Percentiles rank a stretch among this genome's conserved stretches.
These are phyloP conservation scores for Aptenodytes forsteri DNA, from an alignment of 2,113 vertebrate genomes.

Conservation along the genomic window DNA sequence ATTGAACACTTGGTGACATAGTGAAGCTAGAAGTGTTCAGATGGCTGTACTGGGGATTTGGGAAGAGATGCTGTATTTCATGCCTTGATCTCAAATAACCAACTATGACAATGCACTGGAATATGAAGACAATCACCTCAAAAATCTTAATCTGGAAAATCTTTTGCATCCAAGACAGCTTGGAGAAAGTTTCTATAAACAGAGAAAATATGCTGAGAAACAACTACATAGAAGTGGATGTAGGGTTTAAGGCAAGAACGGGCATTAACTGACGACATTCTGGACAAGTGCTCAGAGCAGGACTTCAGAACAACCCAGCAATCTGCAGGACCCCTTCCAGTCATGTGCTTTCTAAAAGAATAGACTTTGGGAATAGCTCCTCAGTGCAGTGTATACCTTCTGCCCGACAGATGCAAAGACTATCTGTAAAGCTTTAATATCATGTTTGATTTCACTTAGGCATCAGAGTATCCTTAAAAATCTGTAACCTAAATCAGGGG, in stretches of 20 bases:
- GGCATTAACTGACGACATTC: neutral
- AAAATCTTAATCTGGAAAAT: neutral
- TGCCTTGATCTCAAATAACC: neutral
- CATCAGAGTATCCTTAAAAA: neutral
- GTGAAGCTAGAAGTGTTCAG: neutral
- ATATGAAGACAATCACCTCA: neutral
- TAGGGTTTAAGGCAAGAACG: neutral
- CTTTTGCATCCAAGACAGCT: neutral
- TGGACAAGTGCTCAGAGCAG: neutral
- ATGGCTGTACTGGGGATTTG: neutral
- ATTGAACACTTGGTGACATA: neutral
- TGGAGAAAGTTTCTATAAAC: neutral
- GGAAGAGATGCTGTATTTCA: neutral
- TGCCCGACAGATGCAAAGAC: neutral
- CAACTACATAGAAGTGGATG: fast-evolving
- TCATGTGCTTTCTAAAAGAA: neutral
- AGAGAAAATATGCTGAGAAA: neutral
- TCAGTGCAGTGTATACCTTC: neutral
- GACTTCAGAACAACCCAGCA: neutral
- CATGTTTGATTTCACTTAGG: neutral
- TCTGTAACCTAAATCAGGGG: neutral
- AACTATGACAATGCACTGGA: neutral
- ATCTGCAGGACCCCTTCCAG: neutral
- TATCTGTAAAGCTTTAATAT: neutral
- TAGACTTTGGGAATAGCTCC: neutral